Evolutionary conservation across 1,140 invertebrate genomes (phyloP).

Genomic region (Ruditapes philippinarum): DNA sequence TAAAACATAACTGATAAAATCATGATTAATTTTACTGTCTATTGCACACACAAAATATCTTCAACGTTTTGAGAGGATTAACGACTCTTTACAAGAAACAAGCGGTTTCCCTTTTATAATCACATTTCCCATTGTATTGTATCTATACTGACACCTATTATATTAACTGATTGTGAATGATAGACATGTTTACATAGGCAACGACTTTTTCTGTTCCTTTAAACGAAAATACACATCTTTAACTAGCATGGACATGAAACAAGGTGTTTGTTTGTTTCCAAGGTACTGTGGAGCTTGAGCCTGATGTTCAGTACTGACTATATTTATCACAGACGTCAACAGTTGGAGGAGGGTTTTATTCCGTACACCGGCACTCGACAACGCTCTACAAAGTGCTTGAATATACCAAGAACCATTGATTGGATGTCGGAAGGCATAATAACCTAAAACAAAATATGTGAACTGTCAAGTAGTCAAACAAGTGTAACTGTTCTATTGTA

Average conservation of each 20-base stretch:
- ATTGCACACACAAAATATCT: too few relatives aligned
- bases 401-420: slow-evolving; percentile 96
- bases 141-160: too few relatives aligned
- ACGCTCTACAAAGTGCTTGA: slow-evolving; percentile 94
- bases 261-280: slow-evolving; percentile 93
- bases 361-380: slow-evolving; percentile 88
- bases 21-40: too few relatives aligned
- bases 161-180: too few relatives aligned
- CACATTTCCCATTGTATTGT: too few relatives aligned
- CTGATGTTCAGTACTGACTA: slow-evolving; percentile 95
- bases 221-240: slow-evolving; percentile 38
- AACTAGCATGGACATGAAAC: slow-evolving; percentile 10
- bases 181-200: neutral
- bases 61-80: too few relatives aligned
- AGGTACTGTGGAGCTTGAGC: slow-evolving; percentile 95
- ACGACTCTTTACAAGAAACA: too few relatives aligned
- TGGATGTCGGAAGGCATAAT: slow-evolving; percentile 97
- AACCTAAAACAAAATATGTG: slow-evolving; percentile 90
- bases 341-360: slow-evolving; percentile 93
- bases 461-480: too few relatives aligned
- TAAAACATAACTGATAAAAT: too few relatives aligned
- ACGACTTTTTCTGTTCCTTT: neutral
- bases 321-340: slow-evolving; percentile 94
- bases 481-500: too few relatives aligned
- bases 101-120: too few relatives aligned